A percentile compares a stretch with the other conserved stretches of the same genome.
These are phyloP conservation scores for Pemphigus obesinymphae DNA, from an alignment of 1,140 invertebrate genomes.

Conservation along the genomic window DNA sequence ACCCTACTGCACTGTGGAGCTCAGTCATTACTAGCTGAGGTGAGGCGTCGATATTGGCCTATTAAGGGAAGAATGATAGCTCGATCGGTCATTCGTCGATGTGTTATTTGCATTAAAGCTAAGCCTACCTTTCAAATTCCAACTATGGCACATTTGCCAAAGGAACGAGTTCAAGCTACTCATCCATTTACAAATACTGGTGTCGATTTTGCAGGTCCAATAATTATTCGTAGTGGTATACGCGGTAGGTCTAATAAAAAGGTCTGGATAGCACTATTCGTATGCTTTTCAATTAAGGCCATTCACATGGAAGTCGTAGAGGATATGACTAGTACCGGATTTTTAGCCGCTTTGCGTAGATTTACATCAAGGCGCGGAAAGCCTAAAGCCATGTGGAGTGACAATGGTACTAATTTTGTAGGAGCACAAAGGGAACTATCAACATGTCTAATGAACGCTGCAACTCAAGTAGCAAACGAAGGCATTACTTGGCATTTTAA, in stretches of 20 bases:
- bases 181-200: no score
- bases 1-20: conserved; percentile 27
- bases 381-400: conserved; percentile 49
- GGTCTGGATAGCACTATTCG: conserved; percentile 49
- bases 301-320: no score
- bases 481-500: no score
- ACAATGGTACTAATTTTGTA: conserved; percentile 25
- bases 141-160: background rate
- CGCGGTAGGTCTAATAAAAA: conserved; percentile 43
- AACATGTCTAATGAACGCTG: background rate
- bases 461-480: background rate
- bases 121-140: background rate
- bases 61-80: background rate
- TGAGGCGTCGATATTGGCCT: conserved; percentile 2
- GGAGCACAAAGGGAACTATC: background rate
- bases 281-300: no score
- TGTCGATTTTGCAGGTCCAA: background rate
- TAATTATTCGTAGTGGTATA: background rate
- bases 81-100: background rate
- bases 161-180: background rate
- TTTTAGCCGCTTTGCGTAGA: no score
- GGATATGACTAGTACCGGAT: no score
- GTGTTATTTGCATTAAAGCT: background rate
- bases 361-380: no score
- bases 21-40: background rate